Evolutionary conservation across 2,113 vertebrate species (phyloP).

Genomic region (Pangasianodon gigas): DNA sequence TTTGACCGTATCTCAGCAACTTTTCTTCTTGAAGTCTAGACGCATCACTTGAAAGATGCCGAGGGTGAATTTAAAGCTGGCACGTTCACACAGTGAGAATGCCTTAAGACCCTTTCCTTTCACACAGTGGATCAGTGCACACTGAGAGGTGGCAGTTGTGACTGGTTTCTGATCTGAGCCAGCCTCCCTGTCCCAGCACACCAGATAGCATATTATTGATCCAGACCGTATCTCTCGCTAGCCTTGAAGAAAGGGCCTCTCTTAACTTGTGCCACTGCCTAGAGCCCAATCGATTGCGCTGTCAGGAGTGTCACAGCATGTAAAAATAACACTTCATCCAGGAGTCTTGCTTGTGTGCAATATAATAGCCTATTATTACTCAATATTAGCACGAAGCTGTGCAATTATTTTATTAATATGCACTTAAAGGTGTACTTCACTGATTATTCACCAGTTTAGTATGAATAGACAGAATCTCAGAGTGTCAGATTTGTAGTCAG

Average conservation of each 20-base stretch:
- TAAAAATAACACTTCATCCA: conserved; percentile 44
- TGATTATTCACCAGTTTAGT: neutral
- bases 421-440: neutral
- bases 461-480: neutral
- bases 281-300: conserved; percentile 32
- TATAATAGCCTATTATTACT: conserved; percentile 1
- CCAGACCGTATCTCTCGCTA: conserved; percentile 31
- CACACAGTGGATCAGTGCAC: neutral
- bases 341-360: neutral
- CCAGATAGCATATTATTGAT: conserved; percentile 50
- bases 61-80: conserved; percentile 7
- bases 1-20: neutral
- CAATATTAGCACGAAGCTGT: neutral
- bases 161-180: conserved; percentile 33
- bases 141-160: conserved; percentile 26
- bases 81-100: neutral
- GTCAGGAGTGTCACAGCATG: conserved; percentile 37
- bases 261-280: conserved; percentile 36
- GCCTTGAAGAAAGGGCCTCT: conserved; percentile 20
- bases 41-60: neutral
- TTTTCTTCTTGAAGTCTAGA: neutral
- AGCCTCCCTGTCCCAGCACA: conserved; percentile 23
- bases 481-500: neutral
- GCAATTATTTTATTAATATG: conserved; percentile 4
- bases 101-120: conserved; percentile 29